A percentile compares a stretch with the other conserved stretches of the same genome.
Conservation (phyloP, 2,888 invertebrate species). For the Andrena camellia region DNA sequence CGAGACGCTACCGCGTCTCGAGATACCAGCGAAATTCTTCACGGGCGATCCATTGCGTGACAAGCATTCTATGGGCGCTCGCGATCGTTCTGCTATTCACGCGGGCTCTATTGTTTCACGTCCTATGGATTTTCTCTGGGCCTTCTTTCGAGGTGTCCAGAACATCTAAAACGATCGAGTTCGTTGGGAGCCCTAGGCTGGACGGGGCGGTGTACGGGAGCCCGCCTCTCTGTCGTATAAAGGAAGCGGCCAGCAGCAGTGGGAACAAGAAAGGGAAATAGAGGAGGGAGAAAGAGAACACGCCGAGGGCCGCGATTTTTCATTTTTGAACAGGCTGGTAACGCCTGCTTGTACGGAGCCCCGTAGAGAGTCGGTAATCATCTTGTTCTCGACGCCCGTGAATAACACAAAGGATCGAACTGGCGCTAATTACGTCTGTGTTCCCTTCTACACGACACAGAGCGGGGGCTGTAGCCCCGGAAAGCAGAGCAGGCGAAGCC, state of each 20-base stretch:
- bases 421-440: conserved; percentile 79
- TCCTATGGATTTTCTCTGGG: conserved; percentile 14
- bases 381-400: conserved; percentile 79
- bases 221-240: conserved; percentile 33
- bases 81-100: conserved; percentile 1
- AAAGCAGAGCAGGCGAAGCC: conserved; percentile 1
- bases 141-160: conserved; percentile 37
- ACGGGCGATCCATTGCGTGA: conserved; percentile 67
- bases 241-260: conserved; percentile 13
- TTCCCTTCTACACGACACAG: conserved; percentile 40
- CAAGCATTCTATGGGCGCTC: conserved; percentile 69
- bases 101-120: conserved; percentile 25
- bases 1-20: too few relatives aligned
- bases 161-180: conserved; percentile 63
- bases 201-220: not conserved
- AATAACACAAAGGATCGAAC: conserved; percentile 80
- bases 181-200: conserved; percentile 44
- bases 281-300: conserved; percentile 27
- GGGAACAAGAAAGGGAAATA: conserved; percentile 39
- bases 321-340: conserved; percentile 68
- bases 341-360: conserved; percentile 65
- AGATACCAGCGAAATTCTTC: conserved; percentile 3
- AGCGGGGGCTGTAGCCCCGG: conserved; percentile 19
- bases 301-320: conserved; percentile 64
- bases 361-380: conserved; percentile 78